Conservation (phyloP, 2,797 vertebrate genomes). For the Hozukius guyotensis region DNA sequence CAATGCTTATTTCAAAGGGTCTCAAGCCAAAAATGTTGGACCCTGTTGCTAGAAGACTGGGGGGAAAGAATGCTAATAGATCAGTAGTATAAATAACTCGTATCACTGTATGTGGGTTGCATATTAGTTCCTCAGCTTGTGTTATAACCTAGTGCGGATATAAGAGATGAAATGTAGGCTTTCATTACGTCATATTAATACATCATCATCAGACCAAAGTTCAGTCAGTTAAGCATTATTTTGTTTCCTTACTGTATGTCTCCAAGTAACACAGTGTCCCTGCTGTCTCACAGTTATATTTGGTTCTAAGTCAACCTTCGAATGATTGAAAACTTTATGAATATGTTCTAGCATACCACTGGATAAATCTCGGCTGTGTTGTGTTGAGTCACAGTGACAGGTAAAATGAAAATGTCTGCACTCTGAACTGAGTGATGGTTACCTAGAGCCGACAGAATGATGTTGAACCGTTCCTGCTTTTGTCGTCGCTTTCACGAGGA, state of each 20-base stretch:
- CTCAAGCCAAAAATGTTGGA: neutral
- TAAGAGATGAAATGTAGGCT: neutral
- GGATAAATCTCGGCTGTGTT: conserved; percentile 3
- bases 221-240: neutral
- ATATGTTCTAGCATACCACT: neutral
- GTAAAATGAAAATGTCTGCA: conserved; percentile 30
- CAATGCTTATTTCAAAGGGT: too few relatives aligned
- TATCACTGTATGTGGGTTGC: neutral
- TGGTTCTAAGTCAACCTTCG: conserved; percentile 5
- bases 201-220: neutral
- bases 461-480: conserved; percentile 5
- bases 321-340: conserved; percentile 1
- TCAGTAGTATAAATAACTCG: neutral
- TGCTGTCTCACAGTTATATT: neutral
- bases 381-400: neutral
- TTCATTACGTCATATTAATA: neutral
- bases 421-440: conserved; percentile 6
- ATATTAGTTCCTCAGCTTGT: neutral
- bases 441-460: neutral
- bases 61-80: neutral
- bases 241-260: neutral
- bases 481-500: neutral
- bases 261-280: neutral
- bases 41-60: neutral
- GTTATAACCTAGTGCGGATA: neutral